phyloP scores from a whole-genome alignment of 2,113 vertebrate genomes.

The Seriola rivoliana region DNA sequence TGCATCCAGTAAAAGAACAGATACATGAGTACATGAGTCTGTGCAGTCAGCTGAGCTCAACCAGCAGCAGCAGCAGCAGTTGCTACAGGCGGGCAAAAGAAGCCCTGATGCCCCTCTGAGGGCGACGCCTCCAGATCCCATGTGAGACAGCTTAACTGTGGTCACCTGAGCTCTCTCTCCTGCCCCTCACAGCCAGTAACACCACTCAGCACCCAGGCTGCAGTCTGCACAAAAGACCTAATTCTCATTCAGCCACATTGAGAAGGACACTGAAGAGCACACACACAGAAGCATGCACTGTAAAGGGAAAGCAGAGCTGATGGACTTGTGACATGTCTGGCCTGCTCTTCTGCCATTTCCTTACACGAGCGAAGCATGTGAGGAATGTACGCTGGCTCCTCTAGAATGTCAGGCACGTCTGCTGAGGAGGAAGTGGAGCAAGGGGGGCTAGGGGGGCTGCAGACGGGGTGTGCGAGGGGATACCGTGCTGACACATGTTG shows the following conservation, averaged over 20 bases:
- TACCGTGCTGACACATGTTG: constrained; percentile 63
- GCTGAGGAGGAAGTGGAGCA: constrained; percentile 59
- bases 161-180: constrained; percentile 74
- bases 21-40: constrained; percentile 2
- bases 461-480: constrained; percentile 5
- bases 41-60: constrained; percentile 57
- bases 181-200: constrained; percentile 24
- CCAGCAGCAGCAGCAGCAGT: constrained; percentile 37
- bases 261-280: constrained; percentile 44
- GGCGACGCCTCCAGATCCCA: constrained; percentile 62
- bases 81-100: constrained; percentile 26
- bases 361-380: constrained; percentile 65
- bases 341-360: constrained; percentile 33
- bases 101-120: constrained; percentile 30
- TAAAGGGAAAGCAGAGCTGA: constrained; percentile 31
- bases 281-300: constrained; percentile 18
- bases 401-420: constrained; percentile 80
- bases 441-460: not conserved
- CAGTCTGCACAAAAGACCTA: constrained; percentile 38
- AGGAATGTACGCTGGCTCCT: constrained; percentile 81
- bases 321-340: constrained; percentile 50
- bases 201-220: constrained; percentile 43
- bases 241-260: constrained; percentile 46
- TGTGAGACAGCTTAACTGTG: constrained; percentile 80
- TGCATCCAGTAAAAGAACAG: constrained; percentile 26